phyloP scores from a whole-genome alignment of 1,140 invertebrate genomes.

The Danaus plexippus region DNA sequence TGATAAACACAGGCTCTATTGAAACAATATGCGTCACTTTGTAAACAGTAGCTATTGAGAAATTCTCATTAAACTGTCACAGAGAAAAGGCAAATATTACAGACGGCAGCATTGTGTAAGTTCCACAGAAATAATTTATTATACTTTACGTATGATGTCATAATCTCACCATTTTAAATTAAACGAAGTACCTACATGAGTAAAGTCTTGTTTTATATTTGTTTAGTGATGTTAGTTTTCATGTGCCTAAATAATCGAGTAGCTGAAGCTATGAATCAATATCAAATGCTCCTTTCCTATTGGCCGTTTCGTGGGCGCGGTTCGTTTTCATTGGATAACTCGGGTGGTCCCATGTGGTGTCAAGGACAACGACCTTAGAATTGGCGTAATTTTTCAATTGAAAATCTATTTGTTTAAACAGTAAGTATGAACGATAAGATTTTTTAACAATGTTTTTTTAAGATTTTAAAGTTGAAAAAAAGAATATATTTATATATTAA shows the following conservation, averaged over 20 bases:
- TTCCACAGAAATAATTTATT: too few relatives aligned
- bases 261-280: constrained; percentile 36
- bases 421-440: constrained; percentile 7
- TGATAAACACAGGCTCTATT: too few relatives aligned
- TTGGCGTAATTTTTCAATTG: constrained; percentile 61
- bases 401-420: constrained; percentile 34
- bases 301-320: constrained; percentile 34
- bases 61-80: constrained; percentile 15
- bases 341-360: constrained; percentile 31
- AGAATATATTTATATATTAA: not conserved
- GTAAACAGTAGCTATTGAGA: too few relatives aligned
- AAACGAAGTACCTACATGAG: too few relatives aligned
- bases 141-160: too few relatives aligned
- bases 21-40: too few relatives aligned
- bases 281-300: constrained; percentile 25
- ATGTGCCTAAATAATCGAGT: too few relatives aligned
- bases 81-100: constrained; percentile 9
- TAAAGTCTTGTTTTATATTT: too few relatives aligned
- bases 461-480: not conserved
- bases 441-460: constrained; percentile 21
- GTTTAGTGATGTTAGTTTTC: too few relatives aligned
- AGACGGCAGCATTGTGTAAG: not conserved
- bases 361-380: constrained; percentile 51
- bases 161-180: too few relatives aligned
- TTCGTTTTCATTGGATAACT: constrained; percentile 30